A percentile compares a stretch with the other conserved stretches of the same genome.
Evolutionary conservation across 2,797 vertebrate genomes (phyloP).

Genomic region (Gymnopithys bicolor): DNA sequence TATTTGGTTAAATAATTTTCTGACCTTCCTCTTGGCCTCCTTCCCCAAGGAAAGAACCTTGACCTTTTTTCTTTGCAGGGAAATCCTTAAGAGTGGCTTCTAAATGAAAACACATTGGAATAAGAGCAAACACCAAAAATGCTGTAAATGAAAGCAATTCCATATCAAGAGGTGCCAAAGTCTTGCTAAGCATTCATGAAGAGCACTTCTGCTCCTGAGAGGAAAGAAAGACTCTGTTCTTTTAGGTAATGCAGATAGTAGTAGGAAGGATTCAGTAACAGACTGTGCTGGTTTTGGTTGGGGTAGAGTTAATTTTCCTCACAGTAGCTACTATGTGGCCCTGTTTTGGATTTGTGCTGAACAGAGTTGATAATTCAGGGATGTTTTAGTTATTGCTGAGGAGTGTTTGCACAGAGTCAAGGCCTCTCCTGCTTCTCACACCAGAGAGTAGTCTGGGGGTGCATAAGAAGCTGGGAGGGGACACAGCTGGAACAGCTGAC

Average conservation of each 20-base stretch:
- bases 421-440: neutral
- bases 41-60: slow-evolving; percentile 3
- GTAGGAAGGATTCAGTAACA: neutral
- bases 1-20: slow-evolving; percentile 1
- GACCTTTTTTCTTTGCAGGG: neutral
- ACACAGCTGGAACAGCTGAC: neutral
- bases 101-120: neutral
- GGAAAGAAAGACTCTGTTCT: neutral
- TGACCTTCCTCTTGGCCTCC: neutral
- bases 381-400: neutral
- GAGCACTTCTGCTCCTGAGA: neutral
- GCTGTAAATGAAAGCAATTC: neutral
- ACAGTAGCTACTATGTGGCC: neutral
- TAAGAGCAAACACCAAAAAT: neutral
- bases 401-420: neutral
- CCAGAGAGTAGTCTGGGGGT: neutral
- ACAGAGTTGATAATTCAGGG: neutral
- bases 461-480: neutral
- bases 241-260: neutral
- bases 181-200: neutral
- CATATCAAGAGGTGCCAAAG: neutral
- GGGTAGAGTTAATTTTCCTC: neutral
- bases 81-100: neutral
- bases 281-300: neutral
- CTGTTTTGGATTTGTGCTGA: neutral